phyloP scores from a whole-genome alignment of 2,888 invertebrate genomes.

The Dicyrtoma fusca region DNA sequence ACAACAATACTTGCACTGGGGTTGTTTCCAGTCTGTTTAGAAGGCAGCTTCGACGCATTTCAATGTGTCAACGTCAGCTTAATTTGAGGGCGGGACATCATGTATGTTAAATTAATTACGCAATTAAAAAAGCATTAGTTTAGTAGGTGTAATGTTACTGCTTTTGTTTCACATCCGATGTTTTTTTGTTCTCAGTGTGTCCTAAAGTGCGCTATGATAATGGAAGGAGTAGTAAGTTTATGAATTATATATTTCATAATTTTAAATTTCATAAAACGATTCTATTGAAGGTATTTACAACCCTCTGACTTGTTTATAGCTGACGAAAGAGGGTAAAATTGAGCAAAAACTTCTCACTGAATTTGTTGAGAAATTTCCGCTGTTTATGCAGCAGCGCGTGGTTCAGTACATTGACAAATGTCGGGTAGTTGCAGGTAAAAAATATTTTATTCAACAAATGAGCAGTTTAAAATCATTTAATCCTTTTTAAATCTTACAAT shows the following conservation, averaged over 20 bases:
- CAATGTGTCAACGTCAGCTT: conserved; percentile 7
- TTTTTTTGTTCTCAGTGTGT: conserved; percentile 30
- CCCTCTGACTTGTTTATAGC: neutral
- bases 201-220: conserved; percentile 33
- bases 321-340: conserved; percentile 27
- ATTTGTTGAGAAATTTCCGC: conserved; percentile 26
- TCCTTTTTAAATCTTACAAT: conserved; percentile 3
- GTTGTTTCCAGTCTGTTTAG: conserved; percentile 22
- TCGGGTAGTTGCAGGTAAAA: conserved; percentile 20
- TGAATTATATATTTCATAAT: neutral
- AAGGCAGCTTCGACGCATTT: conserved; percentile 28
- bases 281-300: neutral
- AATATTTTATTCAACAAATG: neutral
- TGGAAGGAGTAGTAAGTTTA: conserved; percentile 31
- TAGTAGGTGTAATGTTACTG: neutral
- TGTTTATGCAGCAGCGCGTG: conserved; percentile 25
- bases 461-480: no score
- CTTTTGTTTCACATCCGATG: neutral
- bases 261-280: neutral
- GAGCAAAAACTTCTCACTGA: conserved; percentile 29
- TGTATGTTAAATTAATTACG: conserved; percentile 22
- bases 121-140: neutral
- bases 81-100: conserved; percentile 23
- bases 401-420: conserved; percentile 20
- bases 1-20: conserved; percentile 31